These are phyloP conservation scores for Hydractinia echinata DNA, from an alignment of 30 jellyfish, hydroid and myxozoan genomes.

Conservation along the genomic window DNA sequence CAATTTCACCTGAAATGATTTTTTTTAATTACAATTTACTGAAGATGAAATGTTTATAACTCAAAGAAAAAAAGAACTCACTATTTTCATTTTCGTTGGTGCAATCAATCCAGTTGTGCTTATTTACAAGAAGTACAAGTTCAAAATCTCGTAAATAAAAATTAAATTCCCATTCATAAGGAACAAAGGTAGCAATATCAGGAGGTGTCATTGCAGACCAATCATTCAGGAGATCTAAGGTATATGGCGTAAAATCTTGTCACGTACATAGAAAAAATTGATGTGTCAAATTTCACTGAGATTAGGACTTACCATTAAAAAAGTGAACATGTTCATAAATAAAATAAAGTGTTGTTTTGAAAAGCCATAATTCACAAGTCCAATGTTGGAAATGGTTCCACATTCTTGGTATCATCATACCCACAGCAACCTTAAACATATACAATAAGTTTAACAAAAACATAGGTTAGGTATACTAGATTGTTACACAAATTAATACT, in stretches of 20 bases:
- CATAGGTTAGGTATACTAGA: not conserved
- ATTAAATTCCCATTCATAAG: conserved; percentile 92
- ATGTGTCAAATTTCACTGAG: not conserved
- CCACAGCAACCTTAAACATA: conserved; percentile 65
- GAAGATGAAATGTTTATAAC: not conserved
- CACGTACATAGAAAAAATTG: not conserved
- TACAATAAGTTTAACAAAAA: not conserved
- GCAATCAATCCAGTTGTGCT: conserved; percentile 94
- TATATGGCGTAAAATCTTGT: not conserved
- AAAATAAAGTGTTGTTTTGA: conserved; percentile 65
- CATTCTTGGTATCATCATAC: conserved; percentile 87
- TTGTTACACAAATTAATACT: too few species aligned
- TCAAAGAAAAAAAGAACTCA: conserved; percentile 8
- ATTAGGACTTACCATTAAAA: conserved; percentile 54
- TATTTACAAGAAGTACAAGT: conserved; percentile 66
- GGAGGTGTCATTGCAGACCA: conserved; percentile 88
- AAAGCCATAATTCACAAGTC: conserved; percentile 74
- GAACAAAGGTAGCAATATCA: conserved; percentile 87
- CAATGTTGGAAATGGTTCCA: conserved; percentile 98
- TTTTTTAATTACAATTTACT: not conserved
- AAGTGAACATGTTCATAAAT: conserved; percentile 54
- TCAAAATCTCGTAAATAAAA: conserved; percentile 83
- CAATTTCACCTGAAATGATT: conserved; percentile 62
- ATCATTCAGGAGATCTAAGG: conserved; percentile 71
- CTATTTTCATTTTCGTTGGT: conserved; percentile 90